Evolutionary conservation across 2,888 invertebrate genomes (phyloP), one percentile per base, ranked within the genome.

Genomic region (Cyclophora albipunctata): DNA sequence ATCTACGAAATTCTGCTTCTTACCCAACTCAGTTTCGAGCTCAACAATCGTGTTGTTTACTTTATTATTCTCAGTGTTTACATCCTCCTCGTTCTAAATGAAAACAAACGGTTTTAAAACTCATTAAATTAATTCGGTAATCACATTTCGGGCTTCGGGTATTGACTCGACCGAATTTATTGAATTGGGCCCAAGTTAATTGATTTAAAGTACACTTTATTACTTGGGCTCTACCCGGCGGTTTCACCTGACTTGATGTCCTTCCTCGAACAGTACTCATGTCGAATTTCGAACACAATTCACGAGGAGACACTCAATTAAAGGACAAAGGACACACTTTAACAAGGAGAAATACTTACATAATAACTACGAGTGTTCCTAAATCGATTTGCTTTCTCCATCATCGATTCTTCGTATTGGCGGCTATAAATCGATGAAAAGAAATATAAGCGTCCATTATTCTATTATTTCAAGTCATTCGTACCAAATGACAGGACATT

Each of bases 311-410:
- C 2, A 20, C 20, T 20, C 20, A 20, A 20, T 20, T 20, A 20
- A 20, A 20, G 20, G 20, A 20, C n/a, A n/a, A n/a, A n/a, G n/a
- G n/a, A n/a, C n/a, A n/a, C n/a, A n/a, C 20, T 20, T 20, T 20
- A 20, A 20, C 20, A 20, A 20, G 20, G 20, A 20, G 2, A 1
- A 1, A 5, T 48, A 77, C 83, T 62, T 69, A 84, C 84, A 51
- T 78, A 80, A 62, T 71, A 79, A 3, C 62, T 61, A 3, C 67
- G 68, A 4, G 77, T 69, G 50, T 63, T 69, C 44, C 81, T 71
- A 52, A 79, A 81, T 40, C 74, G 68, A 20, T 79, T 73, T 2
- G 82, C 75, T 61, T 75, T 79, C 52, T 75, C 75, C 48, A 68
- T 63, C 41, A 84, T 58, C 3, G 64, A 64, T 50, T 78, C 75